These are phyloP conservation scores for Cyrtorhinus lividipennis DNA, from an alignment of 1,140 invertebrate species.

Conservation along the genomic window DNA sequence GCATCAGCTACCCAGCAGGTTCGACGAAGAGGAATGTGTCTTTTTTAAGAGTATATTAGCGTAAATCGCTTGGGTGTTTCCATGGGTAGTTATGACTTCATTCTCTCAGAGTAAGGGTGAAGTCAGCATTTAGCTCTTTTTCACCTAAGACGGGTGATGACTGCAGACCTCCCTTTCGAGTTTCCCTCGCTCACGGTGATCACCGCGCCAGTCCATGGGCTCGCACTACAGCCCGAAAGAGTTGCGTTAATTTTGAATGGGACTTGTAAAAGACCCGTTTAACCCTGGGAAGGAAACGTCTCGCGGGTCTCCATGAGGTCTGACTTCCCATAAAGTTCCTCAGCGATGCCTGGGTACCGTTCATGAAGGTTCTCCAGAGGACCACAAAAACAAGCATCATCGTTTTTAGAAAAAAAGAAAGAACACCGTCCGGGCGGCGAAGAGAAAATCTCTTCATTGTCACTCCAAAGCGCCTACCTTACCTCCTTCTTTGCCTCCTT, in stretches of 20 bases:
- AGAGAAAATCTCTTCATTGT: constrained; percentile 11
- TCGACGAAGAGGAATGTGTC: too few relatives aligned
- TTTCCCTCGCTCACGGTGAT: too few relatives aligned
- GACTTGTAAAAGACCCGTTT: constrained; percentile 1
- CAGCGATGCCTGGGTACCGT: not conserved
- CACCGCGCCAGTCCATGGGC: too few relatives aligned
- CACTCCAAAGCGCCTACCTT: constrained; percentile 11
- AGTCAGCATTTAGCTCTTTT: too few relatives aligned
- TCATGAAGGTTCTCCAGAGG: not conserved
- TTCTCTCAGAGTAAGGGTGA: too few relatives aligned
- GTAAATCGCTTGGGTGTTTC: too few relatives aligned
- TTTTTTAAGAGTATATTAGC: too few relatives aligned
- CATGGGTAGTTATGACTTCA: too few relatives aligned
- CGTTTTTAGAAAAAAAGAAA: constrained; percentile 6
- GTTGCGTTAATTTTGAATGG: not conserved
- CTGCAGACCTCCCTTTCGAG: too few relatives aligned
- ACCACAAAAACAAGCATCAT: constrained; percentile 5
- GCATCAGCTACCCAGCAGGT: too few relatives aligned
- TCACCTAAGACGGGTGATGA: too few relatives aligned
- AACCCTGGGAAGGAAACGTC: not conserved
- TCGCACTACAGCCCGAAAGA: too few relatives aligned
- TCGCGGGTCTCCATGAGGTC: not conserved
- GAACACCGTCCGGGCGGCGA: not conserved
- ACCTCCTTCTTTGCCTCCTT: constrained; percentile 9
- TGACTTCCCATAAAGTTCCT: not conserved